Evolutionary conservation across 2,888 invertebrate genomes (phyloP).

Genomic region (Ectropis crepuscularia): DNA sequence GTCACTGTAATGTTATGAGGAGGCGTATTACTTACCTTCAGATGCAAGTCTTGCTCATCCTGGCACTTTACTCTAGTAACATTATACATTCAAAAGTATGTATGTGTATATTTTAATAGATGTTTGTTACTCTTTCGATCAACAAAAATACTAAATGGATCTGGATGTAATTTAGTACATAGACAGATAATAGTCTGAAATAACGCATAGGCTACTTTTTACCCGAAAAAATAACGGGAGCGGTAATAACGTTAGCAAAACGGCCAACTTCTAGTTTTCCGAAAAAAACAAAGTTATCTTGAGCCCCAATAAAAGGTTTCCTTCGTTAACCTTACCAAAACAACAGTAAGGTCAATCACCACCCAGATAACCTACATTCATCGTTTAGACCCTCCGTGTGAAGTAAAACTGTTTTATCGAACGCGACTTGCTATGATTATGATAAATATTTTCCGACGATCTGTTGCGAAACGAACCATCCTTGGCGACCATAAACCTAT

Average conservation of each 20-base stretch:
- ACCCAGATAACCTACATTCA: slow-evolving; percentile 10
- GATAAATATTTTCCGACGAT: slow-evolving; percentile 21
- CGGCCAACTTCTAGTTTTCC: neutral
- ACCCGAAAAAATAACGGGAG: too few relatives aligned
- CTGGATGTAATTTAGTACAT: too few relatives aligned
- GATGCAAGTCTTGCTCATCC: too few relatives aligned
- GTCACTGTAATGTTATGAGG: too few relatives aligned
- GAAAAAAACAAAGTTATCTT: neutral
- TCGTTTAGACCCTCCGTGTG: slow-evolving; percentile 19
- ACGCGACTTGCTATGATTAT: slow-evolving; percentile 25
- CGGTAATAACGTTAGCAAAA: neutral
- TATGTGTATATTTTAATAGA: too few relatives aligned
- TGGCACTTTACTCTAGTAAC: too few relatives aligned
- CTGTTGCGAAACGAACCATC: slow-evolving; percentile 20
- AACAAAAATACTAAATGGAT: too few relatives aligned
- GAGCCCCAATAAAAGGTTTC: neutral
- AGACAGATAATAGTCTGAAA: too few relatives aligned
- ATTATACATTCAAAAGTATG: too few relatives aligned
- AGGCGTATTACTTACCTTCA: too few relatives aligned
- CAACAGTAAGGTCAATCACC: slow-evolving; percentile 19
- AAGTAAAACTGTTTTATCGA: slow-evolving; percentile 25
- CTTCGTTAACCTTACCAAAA: slow-evolving; percentile 3
- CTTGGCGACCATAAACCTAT: slow-evolving; percentile 12
- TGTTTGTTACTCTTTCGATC: too few relatives aligned
- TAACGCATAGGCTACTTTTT: too few relatives aligned